Conservation (phyloP, 2,888 invertebrate species). For the Steinernema carpocapsae region DNA sequence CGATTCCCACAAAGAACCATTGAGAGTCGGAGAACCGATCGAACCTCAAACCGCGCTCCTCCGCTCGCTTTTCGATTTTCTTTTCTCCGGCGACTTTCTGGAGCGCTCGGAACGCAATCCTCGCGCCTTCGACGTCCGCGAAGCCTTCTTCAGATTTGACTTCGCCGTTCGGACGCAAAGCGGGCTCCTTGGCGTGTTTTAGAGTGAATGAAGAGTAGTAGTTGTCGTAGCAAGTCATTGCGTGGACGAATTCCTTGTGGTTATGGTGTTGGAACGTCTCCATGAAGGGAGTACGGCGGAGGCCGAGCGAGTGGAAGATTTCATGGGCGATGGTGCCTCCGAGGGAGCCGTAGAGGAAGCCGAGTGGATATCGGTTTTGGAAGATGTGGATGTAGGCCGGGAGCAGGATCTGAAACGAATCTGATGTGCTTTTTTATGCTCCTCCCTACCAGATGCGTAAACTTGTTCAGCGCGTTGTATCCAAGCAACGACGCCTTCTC, state of each 20-base stretch:
- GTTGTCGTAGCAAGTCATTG: background rate
- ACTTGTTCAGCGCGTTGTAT: conserved; percentile 16
- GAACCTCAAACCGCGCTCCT: background rate
- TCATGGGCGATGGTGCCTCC: conserved; percentile 18
- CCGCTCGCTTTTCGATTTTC: background rate
- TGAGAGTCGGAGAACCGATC: background rate
- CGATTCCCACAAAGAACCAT: conserved; percentile 31
- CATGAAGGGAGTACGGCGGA: conserved; percentile 8
- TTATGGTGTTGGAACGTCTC: conserved; percentile 4
- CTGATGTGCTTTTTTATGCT: too few species aligned
- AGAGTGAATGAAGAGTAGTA: conserved; percentile 21
- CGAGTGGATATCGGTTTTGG: conserved; percentile 3
- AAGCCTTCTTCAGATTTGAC: conserved; percentile 8
- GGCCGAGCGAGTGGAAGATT: conserved; percentile 19
- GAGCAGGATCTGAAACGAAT: background rate
- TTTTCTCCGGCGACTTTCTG: background rate
- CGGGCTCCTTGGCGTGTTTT: background rate
- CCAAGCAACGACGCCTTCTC: background rate
- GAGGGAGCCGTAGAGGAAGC: conserved; percentile 27
- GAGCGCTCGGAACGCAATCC: conserved; percentile 12
- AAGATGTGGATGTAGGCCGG: conserved; percentile 32
- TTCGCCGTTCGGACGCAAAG: background rate
- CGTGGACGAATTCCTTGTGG: background rate
- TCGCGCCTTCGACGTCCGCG: conserved; percentile 14
- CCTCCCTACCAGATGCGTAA: background rate